Evolutionary conservation across 2,888 invertebrate species (phyloP), one percentile per base, ranked within the genome.

Genomic region (Cheilosia vernalis): DNA sequence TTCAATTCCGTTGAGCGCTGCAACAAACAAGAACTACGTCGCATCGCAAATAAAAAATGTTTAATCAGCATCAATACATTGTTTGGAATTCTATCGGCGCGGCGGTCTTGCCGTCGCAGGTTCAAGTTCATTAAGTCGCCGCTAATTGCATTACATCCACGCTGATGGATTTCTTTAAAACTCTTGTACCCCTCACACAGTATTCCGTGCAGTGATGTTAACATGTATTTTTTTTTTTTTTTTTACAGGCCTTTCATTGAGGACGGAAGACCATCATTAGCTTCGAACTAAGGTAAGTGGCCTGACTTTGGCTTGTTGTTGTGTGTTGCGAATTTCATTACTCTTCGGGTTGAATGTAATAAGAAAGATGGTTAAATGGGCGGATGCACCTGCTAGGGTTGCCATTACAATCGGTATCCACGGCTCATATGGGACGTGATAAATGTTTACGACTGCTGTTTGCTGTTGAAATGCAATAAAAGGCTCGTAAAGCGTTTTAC

Each of bases 251-350:
- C 51, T 24, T 51, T 51, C 24, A 15, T 10, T 27, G 51, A 51
- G 15, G 51, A 51, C 19, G 10, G 13, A 19, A 13, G 24, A 51
- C 24, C 51, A 51, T 51, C 51, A 51, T 24, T 24, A 51, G 51
- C 51, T 51, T 51, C 51, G 24, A 51, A 19, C 49, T 51, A 51
- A 51, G 51, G 51, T 51, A 51, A 51, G 51, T 51, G 51, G 51
- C 13, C 51, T 51, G 5, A 27, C 21, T 24, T 21, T 51, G 51
- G 15, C 15, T 49, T 49, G 17, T 49, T 47, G 6, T 21, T 49
- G 21, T 49, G 49, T 49, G 19, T 21, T 49, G 44, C 17, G 3
- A 19, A 9, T 47, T 47, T 47, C 19, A 9, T 47, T 47, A 17
- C 24, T 21, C 49, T 24, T 27, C 2, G 15, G 9, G 24, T 24